A percentile compares a stretch with the other conserved stretches of the same genome.
Conservation (phyloP, 2,888 invertebrate genomes). For the Temnothorax ravouxi region DNA sequence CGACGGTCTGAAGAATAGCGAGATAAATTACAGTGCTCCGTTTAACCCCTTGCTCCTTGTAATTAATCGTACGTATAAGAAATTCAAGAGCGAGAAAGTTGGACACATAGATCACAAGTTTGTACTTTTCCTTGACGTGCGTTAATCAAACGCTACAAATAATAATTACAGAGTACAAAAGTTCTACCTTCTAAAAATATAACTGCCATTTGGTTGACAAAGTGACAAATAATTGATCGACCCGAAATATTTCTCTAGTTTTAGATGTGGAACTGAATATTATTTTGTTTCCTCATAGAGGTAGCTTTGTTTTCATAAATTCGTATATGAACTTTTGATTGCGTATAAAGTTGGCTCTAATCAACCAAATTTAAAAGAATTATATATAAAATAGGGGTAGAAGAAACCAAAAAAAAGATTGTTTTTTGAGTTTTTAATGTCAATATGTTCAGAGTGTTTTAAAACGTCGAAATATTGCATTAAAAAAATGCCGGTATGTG, state of each 20-base stretch:
- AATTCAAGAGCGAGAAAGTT: constrained; percentile 43
- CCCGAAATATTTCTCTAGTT: neutral
- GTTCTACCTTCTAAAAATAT: neutral
- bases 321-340: too few relatives aligned
- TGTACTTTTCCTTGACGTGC: constrained; percentile 6
- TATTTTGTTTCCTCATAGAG: too few relatives aligned
- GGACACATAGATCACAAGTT: constrained; percentile 33
- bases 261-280: neutral
- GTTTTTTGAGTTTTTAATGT: too few relatives aligned
- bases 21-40: constrained; percentile 33
- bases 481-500: too few relatives aligned
- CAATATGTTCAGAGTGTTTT: too few relatives aligned
- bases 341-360: too few relatives aligned
- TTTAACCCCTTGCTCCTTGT: constrained; percentile 32
- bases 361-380: too few relatives aligned
- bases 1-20: constrained; percentile 36
- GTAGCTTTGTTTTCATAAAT: too few relatives aligned
- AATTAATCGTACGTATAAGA: constrained; percentile 52
- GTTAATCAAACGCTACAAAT: constrained; percentile 36
- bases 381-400: too few relatives aligned
- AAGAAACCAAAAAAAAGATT: too few relatives aligned
- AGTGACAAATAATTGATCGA: neutral
- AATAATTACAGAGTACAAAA: neutral
- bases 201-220: neutral
- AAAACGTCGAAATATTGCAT: too few relatives aligned